These are phyloP conservation scores for Pantherophis guttatus DNA, from an alignment of 2,113 vertebrate genomes.

Conservation along the genomic window DNA sequence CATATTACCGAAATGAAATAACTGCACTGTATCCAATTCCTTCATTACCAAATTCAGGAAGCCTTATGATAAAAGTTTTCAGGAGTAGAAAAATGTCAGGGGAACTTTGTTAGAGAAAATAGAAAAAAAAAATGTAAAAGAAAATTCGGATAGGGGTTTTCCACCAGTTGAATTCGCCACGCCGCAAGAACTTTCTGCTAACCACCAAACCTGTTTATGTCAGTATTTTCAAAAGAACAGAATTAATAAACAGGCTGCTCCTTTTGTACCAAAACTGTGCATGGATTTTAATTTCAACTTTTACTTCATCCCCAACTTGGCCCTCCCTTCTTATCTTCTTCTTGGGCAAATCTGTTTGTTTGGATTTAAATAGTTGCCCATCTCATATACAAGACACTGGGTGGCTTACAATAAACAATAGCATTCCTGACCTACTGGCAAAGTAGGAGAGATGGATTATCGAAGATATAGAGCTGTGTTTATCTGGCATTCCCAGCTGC, in stretches of 20 bases:
- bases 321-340: neutral
- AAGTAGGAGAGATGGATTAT: neutral
- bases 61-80: neutral
- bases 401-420: neutral
- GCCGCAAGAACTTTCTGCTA: neutral
- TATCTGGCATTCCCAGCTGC: neutral
- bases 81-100: neutral
- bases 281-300: neutral
- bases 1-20: neutral
- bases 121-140: neutral
- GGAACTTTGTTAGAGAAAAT: neutral
- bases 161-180: neutral
- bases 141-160: neutral
- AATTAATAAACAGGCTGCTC: neutral
- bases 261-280: neutral
- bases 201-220: neutral
- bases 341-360: neutral
- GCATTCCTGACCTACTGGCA: neutral
- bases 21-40: neutral
- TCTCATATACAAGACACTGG: neutral
- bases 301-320: neutral
- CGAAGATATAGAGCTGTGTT: neutral
- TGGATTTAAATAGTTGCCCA: neutral
- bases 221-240: neutral
- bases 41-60: neutral